Conservation (phyloP, 2,113 vertebrate species). For the Pongo pygmaeus region DNA sequence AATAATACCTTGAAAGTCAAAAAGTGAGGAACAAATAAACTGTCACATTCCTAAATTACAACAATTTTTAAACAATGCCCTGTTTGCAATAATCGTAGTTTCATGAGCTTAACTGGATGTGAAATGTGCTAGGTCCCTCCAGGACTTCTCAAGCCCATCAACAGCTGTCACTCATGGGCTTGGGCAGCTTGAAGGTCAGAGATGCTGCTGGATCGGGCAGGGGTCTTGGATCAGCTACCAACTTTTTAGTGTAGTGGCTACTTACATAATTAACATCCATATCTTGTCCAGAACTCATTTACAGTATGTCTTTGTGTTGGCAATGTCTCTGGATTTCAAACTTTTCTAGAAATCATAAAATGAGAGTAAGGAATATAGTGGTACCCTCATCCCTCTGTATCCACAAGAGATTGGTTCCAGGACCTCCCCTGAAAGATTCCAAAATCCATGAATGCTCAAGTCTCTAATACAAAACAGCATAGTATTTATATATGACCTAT, state of each 20-base stretch:
- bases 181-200: background rate
- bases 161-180: background rate
- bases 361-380: background rate
- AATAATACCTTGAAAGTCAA: slow-evolving; percentile 25
- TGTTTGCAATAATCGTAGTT: background rate
- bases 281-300: background rate
- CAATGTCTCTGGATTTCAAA: slow-evolving; percentile 14
- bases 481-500: background rate
- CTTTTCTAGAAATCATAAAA: slow-evolving; percentile 13
- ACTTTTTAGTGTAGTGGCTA: background rate
- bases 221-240: background rate
- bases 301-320: background rate
- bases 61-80: background rate
- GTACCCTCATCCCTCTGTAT: background rate
- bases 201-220: background rate
- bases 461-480: background rate
- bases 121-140: background rate
- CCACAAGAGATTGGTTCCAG: background rate
- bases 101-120: background rate
- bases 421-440: background rate
- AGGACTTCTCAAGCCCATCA: background rate
- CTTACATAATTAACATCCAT: background rate
- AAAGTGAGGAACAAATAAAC: background rate
- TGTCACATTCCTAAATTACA: slow-evolving; percentile 29
- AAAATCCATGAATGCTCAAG: background rate